Evolutionary conservation across 2,888 invertebrate genomes (phyloP), one percentile per base, ranked within the genome.

Genomic region (Bellardia bayeri): DNA sequence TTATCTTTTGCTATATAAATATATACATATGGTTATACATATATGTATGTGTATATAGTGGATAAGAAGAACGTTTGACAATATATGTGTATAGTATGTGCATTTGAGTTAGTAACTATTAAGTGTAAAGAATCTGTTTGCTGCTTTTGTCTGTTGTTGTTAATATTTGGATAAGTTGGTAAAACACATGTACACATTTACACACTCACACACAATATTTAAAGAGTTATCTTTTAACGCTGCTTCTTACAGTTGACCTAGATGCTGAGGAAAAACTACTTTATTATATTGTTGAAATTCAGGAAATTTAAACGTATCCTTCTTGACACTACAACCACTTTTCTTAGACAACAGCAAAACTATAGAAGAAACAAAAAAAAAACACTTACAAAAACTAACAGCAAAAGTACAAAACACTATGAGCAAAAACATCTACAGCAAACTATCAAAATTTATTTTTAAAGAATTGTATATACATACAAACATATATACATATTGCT

Each of bases 271-370:
- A 83, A 83, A 68, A 56, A 82, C 82, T 82, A 76, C 79, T 85
- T 79, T 85, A 85, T 83, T 83, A 83, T 83, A 61, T 82, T 85
- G 85, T 79, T 85, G 79, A 85, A 78, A 85, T 79, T 40, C 85
- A 83, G 85, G 79, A 84, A 88, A 88, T 86, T 78, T 81, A 58
- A 82, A 85, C 85, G 87, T 66, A 85, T 88, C 88, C 79, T 86
- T 88, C 80, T 83, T 86, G 83, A 84, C 83, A 84, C 85, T 72
- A 72, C 75, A 61, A 63, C 85, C 45, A 64, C 51, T 76, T 40
- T 71, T 69, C 66, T 75, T n/a, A 68, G 72, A 54, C 66, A 75
- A 72, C 45, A 64, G 37, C 37, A 23, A 45, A 54, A 76, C 54
- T 56, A 40, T 16, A 56, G 16, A 56, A 9, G 6, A 49, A 14